A percentile compares a stretch with the other conserved stretches of the same genome.
Evolutionary conservation across 2,888 invertebrate species (phyloP).

Genomic region (Xiphydria camelus): DNA sequence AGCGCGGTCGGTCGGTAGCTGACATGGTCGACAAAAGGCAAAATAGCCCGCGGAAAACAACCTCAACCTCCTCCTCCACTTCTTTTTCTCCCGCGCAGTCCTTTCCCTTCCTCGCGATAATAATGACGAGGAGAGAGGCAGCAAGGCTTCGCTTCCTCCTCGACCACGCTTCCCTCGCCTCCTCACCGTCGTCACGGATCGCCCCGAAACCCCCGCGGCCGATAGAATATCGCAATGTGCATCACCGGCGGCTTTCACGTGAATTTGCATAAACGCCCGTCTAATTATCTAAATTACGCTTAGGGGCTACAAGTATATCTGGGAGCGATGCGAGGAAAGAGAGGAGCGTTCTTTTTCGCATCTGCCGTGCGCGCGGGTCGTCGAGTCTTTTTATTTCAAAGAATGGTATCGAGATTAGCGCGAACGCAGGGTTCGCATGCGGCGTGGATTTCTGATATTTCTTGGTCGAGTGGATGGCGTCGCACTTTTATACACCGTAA

Average conservation of each 20-base stretch:
- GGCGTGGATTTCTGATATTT: too few relatives aligned
- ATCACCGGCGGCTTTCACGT: neutral
- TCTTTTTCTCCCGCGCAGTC: conserved; percentile 13
- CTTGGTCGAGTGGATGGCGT: too few relatives aligned
- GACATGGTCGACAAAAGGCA: conserved; percentile 18
- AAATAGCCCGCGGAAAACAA: conserved; percentile 19
- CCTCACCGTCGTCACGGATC: too few relatives aligned
- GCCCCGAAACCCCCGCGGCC: too few relatives aligned
- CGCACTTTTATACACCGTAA: too few relatives aligned
- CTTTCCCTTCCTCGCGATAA: neutral
- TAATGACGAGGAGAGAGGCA: neutral
- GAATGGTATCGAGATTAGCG: too few relatives aligned
- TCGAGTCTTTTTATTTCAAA: too few relatives aligned
- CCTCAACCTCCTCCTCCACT: conserved; percentile 21
- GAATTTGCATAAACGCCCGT: conserved; percentile 34
- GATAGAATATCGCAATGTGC: too few relatives aligned
- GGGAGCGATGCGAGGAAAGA: conserved; percentile 5
- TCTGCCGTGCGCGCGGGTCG: too few relatives aligned
- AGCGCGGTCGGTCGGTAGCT: conserved; percentile 5
- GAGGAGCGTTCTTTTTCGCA: neutral
- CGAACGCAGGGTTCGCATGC: too few relatives aligned
- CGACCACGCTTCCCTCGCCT: neutral
- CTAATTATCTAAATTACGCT: conserved; percentile 32
- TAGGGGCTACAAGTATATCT: conserved; percentile 11
- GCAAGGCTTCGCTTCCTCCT: neutral